Base-by-base conservation (phyloP, 2,797 vertebrate genomes). In the Geotria australis region DNA sequence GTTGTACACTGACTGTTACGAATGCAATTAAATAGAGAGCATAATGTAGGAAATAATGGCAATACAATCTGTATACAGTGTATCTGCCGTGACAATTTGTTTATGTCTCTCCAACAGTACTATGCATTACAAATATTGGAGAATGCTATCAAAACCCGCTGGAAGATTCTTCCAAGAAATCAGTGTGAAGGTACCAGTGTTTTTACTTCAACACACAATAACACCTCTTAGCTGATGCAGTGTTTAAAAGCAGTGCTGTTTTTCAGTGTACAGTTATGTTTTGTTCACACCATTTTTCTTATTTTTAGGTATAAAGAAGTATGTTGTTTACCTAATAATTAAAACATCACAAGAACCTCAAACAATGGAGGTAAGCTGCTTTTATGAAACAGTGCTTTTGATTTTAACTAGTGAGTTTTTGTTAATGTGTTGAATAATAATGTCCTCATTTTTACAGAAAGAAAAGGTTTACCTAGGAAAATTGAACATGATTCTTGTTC, bases 81-180 rank as follows among this genome's bases (percentile, higher is more conserved):
- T 9, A 10, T 13, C 14, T 55, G n/a, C 15, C 12, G 9, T 14
- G 53, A 15, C 38, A 46, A 46, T 58, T 59, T 12, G 38, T 49
- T 55, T 53, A 53, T 10, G 49, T 59, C 14, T 47, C 49, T 55
- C 74, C 95, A 85, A 74, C 86, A 98, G 89, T 98, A 98, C 72
- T 95, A 98, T 64, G 88, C 86, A 11, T 79, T 95, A 65, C 89
- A 98, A 74, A 98, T 98, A 69, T 75, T 98, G 71, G 89, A 98
- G 74, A 79, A 80, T 1, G 89, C 95, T 70, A 98, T 98, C 71
- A 98, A 95, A 79, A 94, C 88, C 61, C 81, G 89, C 66, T 98
- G 89, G 89, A 98, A 98, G 76, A 88, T 98, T 70, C 81, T 98
- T 49, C 89, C 89, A 4, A 78, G 89, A 66, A 83, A 85, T 72